These are phyloP conservation scores for Hesperophylax magnus DNA, from an alignment of 1,140 invertebrate species.

Conservation along the genomic window DNA sequence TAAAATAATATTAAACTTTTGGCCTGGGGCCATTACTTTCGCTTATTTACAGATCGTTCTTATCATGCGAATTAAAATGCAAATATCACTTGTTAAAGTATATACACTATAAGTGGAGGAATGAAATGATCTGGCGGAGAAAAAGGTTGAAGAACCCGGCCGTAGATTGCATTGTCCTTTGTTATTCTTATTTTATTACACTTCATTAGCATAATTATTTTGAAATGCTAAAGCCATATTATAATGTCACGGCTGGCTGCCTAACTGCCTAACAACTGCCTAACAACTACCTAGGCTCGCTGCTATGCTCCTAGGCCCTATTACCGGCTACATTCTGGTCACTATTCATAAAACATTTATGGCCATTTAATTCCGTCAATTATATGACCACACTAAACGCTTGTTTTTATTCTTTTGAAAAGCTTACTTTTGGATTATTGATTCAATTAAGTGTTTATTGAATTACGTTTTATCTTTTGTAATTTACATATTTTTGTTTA, in stretches of 20 bases:
- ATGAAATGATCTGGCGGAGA: too few relatives aligned
- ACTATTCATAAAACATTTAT: constrained; percentile 8
- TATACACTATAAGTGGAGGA: too few relatives aligned
- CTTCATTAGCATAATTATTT: not conserved
- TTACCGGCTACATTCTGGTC: constrained; percentile 3
- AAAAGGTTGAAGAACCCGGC: too few relatives aligned
- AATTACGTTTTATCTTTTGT: too few relatives aligned
- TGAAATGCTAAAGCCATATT: not conserved
- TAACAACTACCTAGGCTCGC: too few relatives aligned
- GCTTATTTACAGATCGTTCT: too few relatives aligned
- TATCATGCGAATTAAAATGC: too few relatives aligned
- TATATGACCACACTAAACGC: constrained; percentile 12
- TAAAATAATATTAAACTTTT: too few relatives aligned
- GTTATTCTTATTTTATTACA: not conserved
- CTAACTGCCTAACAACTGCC: not conserved
- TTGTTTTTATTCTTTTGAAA: not conserved
- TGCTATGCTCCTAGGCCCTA: not conserved
- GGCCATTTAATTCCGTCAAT: constrained; percentile 20
- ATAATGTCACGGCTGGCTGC: constrained; percentile 2
- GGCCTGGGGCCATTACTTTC: too few relatives aligned
- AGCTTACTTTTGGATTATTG: constrained; percentile 6
- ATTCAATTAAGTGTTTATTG: constrained; percentile 6
- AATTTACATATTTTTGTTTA: too few relatives aligned
- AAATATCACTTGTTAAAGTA: too few relatives aligned
- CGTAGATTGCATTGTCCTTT: too few relatives aligned